Percentiles rank a stretch among this genome's conserved stretches.
These are phyloP conservation scores for Coleophora flavipennella DNA, from an alignment of 2,888 invertebrate genomes.

Conservation along the genomic window DNA sequence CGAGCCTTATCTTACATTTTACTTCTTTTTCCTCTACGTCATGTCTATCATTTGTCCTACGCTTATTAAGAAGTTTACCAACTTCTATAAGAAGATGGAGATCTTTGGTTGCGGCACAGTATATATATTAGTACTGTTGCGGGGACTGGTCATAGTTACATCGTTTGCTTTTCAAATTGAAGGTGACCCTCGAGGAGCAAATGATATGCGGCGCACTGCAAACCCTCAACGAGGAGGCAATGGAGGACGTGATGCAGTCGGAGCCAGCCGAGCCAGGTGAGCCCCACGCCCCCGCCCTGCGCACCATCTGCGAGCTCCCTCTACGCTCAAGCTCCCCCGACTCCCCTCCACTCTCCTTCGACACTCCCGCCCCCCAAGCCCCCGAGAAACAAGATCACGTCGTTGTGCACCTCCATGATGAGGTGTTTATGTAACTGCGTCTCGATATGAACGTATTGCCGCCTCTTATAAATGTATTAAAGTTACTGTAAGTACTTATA, in stretches of 20 bases:
- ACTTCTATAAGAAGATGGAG: no score
- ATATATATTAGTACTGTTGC: not conserved
- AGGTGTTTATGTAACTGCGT: constrained; percentile 37
- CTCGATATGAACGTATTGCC: no score
- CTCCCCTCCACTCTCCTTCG: constrained; percentile 13
- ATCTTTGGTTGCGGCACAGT: no score
- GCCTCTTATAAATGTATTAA: no score
- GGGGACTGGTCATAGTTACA: not conserved
- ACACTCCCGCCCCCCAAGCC: constrained; percentile 15
- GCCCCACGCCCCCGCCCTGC: constrained; percentile 29
- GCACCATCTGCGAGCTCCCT: constrained; percentile 44
- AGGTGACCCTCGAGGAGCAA: constrained; percentile 95
- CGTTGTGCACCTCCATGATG: constrained; percentile 45
- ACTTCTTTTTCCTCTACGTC: no score
- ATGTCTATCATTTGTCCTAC: no score
- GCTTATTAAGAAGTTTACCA: no score
- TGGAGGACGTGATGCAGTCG: constrained; percentile 90
- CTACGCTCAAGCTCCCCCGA: constrained; percentile 21
- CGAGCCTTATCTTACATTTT: no score
- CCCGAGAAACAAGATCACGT: constrained; percentile 31
- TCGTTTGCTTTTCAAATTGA: constrained; percentile 7
- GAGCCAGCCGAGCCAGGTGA: constrained; percentile 73
- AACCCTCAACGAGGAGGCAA: constrained; percentile 93
- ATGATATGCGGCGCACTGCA: constrained; percentile 95
- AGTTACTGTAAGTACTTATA: no score